A percentile compares a stretch with the other conserved stretches of the same genome.
phyloP scores from a whole-genome alignment of 2,113 vertebrate genomes.

The human (Homo sapiens) region GRCh38 chr1:55097001-55097500 shows the following conservation, averaged over 20 bases:
- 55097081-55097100: slow-evolving; percentile 89
- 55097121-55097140: slow-evolving; percentile 97
- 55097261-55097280: background rate
- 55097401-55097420: background rate
- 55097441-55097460: background rate
- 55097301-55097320: background rate
- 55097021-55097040: slow-evolving; percentile 99
- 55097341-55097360: background rate
- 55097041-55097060: slow-evolving; percentile 97
- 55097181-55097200: slow-evolving; percentile 38
- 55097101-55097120: slow-evolving; percentile 94
- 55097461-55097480: background rate
- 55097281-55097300: background rate
- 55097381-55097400: background rate
- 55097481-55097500: background rate
- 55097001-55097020: slow-evolving; percentile 98
- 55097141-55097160: slow-evolving; percentile 99
- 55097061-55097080: slow-evolving; percentile 90
- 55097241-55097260: background rate
- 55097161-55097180: slow-evolving; percentile 96
- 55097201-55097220: background rate
- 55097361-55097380: background rate
- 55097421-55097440: background rate
- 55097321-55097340: background rate
- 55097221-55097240: background rate